Conservation (phyloP, 2,888 invertebrate genomes). For the Steinernema hermaphroditum region DNA sequence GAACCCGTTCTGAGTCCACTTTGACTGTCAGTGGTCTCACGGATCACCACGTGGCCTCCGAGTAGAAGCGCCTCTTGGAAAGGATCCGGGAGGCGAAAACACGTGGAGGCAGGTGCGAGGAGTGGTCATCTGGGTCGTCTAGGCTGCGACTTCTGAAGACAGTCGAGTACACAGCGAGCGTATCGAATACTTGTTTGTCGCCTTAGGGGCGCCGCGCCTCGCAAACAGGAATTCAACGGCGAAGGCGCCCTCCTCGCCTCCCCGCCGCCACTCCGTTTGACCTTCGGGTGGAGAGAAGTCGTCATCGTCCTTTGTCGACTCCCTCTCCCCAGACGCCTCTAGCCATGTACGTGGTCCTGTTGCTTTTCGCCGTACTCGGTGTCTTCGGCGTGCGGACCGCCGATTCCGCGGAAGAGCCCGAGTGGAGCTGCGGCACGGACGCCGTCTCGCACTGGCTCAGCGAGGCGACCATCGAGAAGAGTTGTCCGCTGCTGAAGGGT, state of each 20-base stretch:
- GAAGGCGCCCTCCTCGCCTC: background rate
- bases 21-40: too few relatives aligned
- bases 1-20: too few relatives aligned
- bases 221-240: conserved; percentile 11
- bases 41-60: too few relatives aligned
- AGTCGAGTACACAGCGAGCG: too few relatives aligned
- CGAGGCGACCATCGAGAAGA: conserved; percentile 32
- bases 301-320: background rate
- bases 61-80: too few relatives aligned
- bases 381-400: background rate
- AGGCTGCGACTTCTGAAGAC: too few relatives aligned
- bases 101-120: too few relatives aligned
- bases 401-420: background rate
- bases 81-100: too few relatives aligned
- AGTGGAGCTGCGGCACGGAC: conserved; percentile 34
- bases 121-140: too few relatives aligned
- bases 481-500: conserved; percentile 33
- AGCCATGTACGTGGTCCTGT: background rate
- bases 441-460: conserved; percentile 22
- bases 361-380: background rate
- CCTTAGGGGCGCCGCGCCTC: conserved; percentile 5
- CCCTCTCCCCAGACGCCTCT: background rate
- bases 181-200: conserved; percentile 12
- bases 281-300: conserved; percentile 17
- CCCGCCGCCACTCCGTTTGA: conserved; percentile 11